A percentile compares a stretch with the other conserved stretches of the same genome.
phyloP scores from a whole-genome alignment of 2,797 vertebrate genomes.

The Squalus acanthias region DNA sequence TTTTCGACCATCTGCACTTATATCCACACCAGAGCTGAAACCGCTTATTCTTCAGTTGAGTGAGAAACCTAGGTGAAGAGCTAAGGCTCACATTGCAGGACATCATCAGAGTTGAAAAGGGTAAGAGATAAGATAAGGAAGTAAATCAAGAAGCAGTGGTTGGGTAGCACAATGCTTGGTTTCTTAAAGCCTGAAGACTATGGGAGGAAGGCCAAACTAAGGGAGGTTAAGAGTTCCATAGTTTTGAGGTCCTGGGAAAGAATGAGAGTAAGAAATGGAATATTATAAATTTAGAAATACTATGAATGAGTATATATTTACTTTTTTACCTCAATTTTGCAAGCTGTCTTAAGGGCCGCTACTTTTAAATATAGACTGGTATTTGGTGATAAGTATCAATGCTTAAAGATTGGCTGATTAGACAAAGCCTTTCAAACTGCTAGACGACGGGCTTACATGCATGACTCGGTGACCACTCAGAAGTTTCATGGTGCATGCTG shows the following conservation, averaged over 20 bases:
- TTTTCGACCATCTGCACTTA: background rate
- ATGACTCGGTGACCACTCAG: background rate
- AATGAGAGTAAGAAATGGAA: background rate
- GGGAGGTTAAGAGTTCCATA: background rate
- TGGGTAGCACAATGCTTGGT: background rate
- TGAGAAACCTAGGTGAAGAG: background rate
- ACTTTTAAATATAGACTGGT: constrained; percentile 15
- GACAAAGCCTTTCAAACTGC: background rate
- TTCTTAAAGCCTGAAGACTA: background rate
- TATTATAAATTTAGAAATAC: background rate
- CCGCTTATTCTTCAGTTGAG: background rate
- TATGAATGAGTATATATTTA: background rate
- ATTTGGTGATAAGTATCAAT: background rate
- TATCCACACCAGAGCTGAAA: background rate
- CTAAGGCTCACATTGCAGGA: background rate
- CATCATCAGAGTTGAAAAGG: background rate
- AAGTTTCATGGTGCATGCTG: background rate
- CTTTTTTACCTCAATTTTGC: background rate
- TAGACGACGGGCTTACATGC: background rate
- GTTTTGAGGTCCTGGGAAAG: background rate
- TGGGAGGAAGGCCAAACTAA: background rate
- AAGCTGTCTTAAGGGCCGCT: background rate
- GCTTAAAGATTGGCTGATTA: background rate
- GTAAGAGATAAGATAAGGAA: background rate
- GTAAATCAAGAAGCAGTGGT: background rate